These are phyloP conservation scores for Trichechus manatus DNA, from an alignment of 2,113 vertebrate species.

Conservation along the genomic window DNA sequence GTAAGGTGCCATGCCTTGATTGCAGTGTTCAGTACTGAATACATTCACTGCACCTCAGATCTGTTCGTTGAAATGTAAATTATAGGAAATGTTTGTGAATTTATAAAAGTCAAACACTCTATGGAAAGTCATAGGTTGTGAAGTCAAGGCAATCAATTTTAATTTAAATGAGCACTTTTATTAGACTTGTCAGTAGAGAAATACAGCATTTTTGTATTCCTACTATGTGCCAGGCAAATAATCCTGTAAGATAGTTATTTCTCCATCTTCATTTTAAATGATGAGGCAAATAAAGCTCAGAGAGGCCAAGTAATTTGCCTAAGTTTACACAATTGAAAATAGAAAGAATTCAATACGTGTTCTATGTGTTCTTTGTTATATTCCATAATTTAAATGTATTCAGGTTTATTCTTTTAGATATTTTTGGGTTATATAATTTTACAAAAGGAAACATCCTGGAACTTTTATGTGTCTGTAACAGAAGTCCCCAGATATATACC, in stretches of 20 bases:
- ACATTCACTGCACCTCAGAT: constrained; percentile 43
- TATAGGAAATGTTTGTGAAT: constrained; percentile 59
- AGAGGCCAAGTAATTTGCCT: not conserved
- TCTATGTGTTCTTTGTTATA: not conserved
- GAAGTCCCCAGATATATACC: not conserved
- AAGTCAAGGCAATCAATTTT: constrained; percentile 18
- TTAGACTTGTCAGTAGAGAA: constrained; percentile 8
- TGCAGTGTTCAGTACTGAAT: constrained; percentile 62
- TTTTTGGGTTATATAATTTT: constrained; percentile 23
- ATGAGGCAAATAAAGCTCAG: not conserved
- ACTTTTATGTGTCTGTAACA: not conserved
- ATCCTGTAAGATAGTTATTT: not conserved
- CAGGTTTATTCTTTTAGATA: constrained; percentile 3
- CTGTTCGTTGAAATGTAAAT: constrained; percentile 61
- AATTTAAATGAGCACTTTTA: constrained; percentile 15
- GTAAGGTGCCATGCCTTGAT: constrained; percentile 67
- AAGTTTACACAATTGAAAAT: not conserved
- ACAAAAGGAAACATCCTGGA: not conserved
- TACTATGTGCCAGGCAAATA: not conserved
- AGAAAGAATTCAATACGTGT: not conserved
- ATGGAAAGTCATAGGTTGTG: constrained; percentile 22
- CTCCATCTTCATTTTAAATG: not conserved
- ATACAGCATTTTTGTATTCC: not conserved
- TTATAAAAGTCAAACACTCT: constrained; percentile 65
- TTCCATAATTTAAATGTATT: not conserved